phyloP scores from a whole-genome alignment of 64 coral and sea anemone genomes.

The Montipora efflorescens region DNA sequence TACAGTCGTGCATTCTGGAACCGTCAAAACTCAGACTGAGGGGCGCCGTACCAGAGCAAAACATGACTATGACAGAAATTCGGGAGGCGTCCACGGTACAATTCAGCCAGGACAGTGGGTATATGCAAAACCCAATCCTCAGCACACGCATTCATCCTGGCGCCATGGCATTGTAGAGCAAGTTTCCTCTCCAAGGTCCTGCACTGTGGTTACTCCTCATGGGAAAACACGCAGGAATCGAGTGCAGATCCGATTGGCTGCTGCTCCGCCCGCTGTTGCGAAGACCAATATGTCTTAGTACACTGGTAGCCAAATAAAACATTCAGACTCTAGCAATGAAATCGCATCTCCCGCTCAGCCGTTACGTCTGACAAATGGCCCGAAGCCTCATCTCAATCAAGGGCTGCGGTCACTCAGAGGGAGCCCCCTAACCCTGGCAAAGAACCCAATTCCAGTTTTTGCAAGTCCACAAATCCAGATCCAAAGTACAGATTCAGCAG shows the following conservation, averaged over 20 bases:
- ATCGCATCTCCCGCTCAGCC: too few species aligned
- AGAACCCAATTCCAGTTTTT: too few species aligned
- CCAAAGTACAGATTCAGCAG: too few species aligned
- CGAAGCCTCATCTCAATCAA: too few species aligned
- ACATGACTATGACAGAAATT: slow-evolving; percentile 32
- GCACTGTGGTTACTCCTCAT: slow-evolving; percentile 39
- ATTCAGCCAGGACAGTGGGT: slow-evolving; percentile 35
- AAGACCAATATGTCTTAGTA: too few species aligned
- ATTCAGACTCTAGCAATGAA: too few species aligned
- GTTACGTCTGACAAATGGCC: too few species aligned
- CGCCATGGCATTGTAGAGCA: slow-evolving; percentile 37
- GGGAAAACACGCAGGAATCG: neutral
- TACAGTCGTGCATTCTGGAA: neutral
- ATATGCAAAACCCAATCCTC: slow-evolving; percentile 51
- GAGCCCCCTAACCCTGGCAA: too few species aligned
- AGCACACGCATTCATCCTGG: slow-evolving; percentile 46
- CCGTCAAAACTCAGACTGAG: neutral
- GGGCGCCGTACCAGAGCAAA: slow-evolving; percentile 36
- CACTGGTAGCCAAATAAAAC: too few species aligned
- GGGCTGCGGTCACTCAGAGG: too few species aligned
- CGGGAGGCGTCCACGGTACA: slow-evolving; percentile 16
- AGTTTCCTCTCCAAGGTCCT: slow-evolving; percentile 38
- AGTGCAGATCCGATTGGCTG: neutral
- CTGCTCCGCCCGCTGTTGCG: too few species aligned
- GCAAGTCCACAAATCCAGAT: too few species aligned